Percentiles rank a stretch among this genome's conserved stretches.
phyloP scores from a whole-genome alignment of 1,140 invertebrate species.

The Asbolus verrucosus region DNA sequence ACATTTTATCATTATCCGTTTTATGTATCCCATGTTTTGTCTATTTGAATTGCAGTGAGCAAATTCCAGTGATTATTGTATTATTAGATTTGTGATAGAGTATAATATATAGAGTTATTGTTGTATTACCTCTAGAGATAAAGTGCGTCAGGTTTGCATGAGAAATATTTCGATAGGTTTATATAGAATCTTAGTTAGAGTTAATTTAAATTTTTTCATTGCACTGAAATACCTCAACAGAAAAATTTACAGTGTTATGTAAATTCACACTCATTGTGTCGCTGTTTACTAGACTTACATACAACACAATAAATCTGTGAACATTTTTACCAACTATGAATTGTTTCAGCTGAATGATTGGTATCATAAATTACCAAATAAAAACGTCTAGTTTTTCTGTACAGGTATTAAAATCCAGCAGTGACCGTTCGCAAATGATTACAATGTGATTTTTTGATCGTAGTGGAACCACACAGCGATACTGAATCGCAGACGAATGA shows the following conservation, averaged over 20 bases:
- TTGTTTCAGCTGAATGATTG: constrained; percentile 42
- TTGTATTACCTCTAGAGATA: too few species aligned
- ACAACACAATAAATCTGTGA: too few species aligned
- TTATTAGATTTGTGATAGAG: too few species aligned
- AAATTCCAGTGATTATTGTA: too few species aligned
- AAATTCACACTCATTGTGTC: neutral
- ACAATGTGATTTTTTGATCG: constrained; percentile 61
- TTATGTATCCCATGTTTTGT: too few species aligned
- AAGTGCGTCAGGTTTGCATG: too few species aligned
- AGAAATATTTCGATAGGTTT: too few species aligned
- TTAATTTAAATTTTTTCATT: constrained; percentile 6
- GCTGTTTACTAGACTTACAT: too few species aligned
- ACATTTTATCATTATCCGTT: too few species aligned
- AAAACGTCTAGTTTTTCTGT: constrained; percentile 43
- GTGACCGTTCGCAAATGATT: constrained; percentile 10
- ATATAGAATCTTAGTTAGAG: constrained; percentile 21
- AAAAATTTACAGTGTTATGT: constrained; percentile 46
- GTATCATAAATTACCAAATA: neutral
- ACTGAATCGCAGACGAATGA: constrained; percentile 89
- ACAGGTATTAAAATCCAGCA: constrained; percentile 33
- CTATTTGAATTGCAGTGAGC: too few species aligned
- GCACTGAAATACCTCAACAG: constrained; percentile 41
- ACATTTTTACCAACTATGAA: too few species aligned
- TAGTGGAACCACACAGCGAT: constrained; percentile 87
- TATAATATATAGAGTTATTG: too few species aligned